Percentiles rank a stretch among this genome's conserved stretches.
phyloP scores from a whole-genome alignment of 2,888 invertebrate genomes.

The Coecobrya sp. region DNA sequence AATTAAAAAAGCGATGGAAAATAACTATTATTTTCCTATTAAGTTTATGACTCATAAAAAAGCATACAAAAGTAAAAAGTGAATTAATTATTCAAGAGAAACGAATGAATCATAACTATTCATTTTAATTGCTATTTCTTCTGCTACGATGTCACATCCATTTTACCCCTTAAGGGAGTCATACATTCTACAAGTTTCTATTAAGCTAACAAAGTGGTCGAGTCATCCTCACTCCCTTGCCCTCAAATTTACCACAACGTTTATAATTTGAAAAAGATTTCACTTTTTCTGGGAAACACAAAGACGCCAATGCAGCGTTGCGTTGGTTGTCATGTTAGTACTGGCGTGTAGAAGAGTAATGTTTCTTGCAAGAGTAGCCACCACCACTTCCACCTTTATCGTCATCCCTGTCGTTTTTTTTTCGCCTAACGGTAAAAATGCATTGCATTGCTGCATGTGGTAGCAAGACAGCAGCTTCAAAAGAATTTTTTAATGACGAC shows the following conservation, averaged over 20 bases:
- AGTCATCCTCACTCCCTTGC: background rate
- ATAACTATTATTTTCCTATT: no score
- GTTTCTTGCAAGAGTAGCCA: constrained; percentile 45
- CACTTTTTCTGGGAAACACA: constrained; percentile 75
- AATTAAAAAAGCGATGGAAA: no score
- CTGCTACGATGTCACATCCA: no score
- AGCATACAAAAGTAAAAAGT: no score
- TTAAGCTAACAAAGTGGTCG: background rate
- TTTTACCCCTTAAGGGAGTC: background rate
- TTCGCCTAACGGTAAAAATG: constrained; percentile 32
- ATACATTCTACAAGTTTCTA: no score
- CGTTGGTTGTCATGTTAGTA: constrained; percentile 7
- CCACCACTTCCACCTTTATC: background rate
- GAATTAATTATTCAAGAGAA: no score
- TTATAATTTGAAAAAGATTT: constrained; percentile 44
- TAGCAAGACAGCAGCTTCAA: background rate
- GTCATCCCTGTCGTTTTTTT: no score
- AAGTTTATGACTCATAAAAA: no score
- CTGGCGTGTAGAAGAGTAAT: no score
- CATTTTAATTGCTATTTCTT: no score
- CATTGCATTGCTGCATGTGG: background rate
- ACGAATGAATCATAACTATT: no score
- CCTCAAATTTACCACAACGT: background rate
- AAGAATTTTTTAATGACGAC: constrained; percentile 21
- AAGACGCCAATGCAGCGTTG: constrained; percentile 24